Base-by-base conservation (phyloP, 2,888 invertebrate genomes). In the Ecliptopera silaceata region DNA sequence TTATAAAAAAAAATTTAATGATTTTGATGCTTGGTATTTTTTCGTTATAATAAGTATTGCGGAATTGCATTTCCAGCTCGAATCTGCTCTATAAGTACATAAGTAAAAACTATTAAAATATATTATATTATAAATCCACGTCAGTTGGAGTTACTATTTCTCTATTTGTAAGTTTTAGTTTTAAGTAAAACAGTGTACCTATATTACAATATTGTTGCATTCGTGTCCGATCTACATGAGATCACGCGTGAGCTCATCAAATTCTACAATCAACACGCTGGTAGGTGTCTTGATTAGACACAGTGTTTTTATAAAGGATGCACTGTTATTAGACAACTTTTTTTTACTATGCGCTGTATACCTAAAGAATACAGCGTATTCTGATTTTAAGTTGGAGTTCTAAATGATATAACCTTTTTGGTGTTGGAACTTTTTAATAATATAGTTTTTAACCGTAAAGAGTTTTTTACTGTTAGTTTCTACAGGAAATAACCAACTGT, bases 231-330 rank as follows among this genome's bases (percentile, higher is more conserved):
- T 60, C 50, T 65, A 69, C 70, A 80, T 88, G 86, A 88, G 79
- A 76, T 88, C 87, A 86, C 72, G 75, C 66, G 66, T 86, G 86
- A 82, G 74, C 77, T 86, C 84, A 85, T 83, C 79, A 22, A 42
- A 22, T 77, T 74, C 71, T 62, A 53, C 66, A 68, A 73, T 68
- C 69, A 73, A 60, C 65, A 59, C 65, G 63, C 52, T 18, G 51
- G 56, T 59, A 49, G 61, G 54, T 41, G 46, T 42, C 46, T 46
- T 61, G 48, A 69, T 70, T 69, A 66, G 20, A 29, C 31, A 15
- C 15, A 36, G 15, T 10, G 36, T 15, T 15, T 36, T 36, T 26
- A 6, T 39, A 4, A 39, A n/a, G n/a, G n/a, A n/a, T n/a, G n/a
- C n/a, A n/a, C n/a, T n/a, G n/a, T n/a, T n/a, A n/a, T n/a, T n/a